Evolutionary conservation across 2,113 vertebrate species (phyloP), one percentile per base, ranked within the genome.

Genomic region (Neolamprologus ventralis): DNA sequence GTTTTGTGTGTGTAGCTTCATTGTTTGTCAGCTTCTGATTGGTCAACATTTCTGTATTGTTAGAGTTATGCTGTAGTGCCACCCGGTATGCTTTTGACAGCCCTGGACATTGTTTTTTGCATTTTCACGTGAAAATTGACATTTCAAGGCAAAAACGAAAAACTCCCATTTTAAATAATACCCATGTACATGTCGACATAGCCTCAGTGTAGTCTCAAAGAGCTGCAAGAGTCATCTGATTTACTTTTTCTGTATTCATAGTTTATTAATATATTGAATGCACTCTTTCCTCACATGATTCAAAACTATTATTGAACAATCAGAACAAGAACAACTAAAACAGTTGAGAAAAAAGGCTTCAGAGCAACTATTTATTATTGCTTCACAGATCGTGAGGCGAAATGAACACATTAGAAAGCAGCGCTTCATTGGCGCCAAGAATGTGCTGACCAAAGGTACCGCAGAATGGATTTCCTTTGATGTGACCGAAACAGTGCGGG

Each of bases 401-500:
- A 97, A 98, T 7, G 97, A 98, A 89, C 97, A 98, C 95, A 97
- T 98, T 8, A 97, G 97, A 54, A 99, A 98, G 82, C 97, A 98
- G 87, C 98, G 98, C 87, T 98, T 98, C 91, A 97, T 99, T 2
- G 96, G 95, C 12, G 97, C 98, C 94, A 98, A 97, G 92, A 98
- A 97, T 1, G 97, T 99, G 87, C 94, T 97, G 93, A 99, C 98
- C 2, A 95, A 96, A 91, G 98, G 98, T 80, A 96, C 97, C 1
- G 75, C 95, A 0, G 98, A 98, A 93, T 99, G 98, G 98, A 93
- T 99, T 83, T 97, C 98, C 54, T 99, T 99, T 1, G 98, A 99
- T 4, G 98, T 99, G 96, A 99, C 98, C 1, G 97, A 98, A 73
- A 97, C 98, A 0, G 97, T 99, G 91, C 96, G 97, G 1, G 97